These are phyloP conservation scores for Pegoplata infirma DNA, from an alignment of 2,888 invertebrate genomes.

Conservation along the genomic window DNA sequence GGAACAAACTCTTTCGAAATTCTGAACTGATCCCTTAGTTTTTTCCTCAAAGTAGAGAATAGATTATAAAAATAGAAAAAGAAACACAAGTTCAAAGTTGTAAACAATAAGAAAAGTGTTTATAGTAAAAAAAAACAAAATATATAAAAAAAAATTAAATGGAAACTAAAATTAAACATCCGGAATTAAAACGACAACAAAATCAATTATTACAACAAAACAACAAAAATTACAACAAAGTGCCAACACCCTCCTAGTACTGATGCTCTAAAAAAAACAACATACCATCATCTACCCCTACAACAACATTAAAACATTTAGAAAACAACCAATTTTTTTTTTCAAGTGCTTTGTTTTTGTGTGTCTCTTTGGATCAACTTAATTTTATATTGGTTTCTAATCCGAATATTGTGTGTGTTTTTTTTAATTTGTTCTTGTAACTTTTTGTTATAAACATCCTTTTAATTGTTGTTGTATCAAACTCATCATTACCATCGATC, in stretches of 20 bases:
- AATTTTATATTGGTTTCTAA: conserved; percentile 7
- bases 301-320: conserved; percentile 21
- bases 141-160: conserved; percentile 36
- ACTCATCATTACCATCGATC: conserved; percentile 5
- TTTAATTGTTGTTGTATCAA: too few species aligned
- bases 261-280: not conserved
- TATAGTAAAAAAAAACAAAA: conserved; percentile 16
- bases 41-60: not conserved
- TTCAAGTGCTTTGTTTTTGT: conserved; percentile 31
- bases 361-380: not conserved
- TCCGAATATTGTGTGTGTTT: not conserved
- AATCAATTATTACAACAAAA: conserved; percentile 18
- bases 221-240: conserved; percentile 26
- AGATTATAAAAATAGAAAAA: not conserved
- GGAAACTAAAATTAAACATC: conserved; percentile 41
- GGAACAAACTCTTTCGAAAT: too few species aligned
- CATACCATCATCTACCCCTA: not conserved
- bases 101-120: not conserved
- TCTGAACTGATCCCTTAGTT: not conserved
- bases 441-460: conserved; percentile 1
- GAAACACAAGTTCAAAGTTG: conserved; percentile 13
- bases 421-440: not conserved
- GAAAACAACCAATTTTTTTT: conserved; percentile 18
- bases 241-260: conserved; percentile 48
- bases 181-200: conserved; percentile 18